Base-by-base conservation (phyloP, 2,888 invertebrate genomes). In the Theretra japonica region DNA sequence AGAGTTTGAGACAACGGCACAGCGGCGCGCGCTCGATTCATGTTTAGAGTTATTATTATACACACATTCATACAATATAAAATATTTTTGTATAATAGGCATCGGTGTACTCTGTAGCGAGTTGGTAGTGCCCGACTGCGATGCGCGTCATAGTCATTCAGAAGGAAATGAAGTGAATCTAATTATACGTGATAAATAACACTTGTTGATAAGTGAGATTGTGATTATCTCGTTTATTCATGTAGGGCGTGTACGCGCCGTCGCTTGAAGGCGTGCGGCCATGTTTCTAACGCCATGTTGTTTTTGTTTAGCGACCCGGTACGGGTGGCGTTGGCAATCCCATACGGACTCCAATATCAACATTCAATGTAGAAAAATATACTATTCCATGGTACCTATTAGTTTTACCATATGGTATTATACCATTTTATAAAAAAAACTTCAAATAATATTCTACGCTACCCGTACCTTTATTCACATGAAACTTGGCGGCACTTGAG, bases 61-160 rank as follows among this genome's bases (percentile, higher is more conserved):
- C 89, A 92, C 91, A 88, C 90, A 90, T 90, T 90, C 89, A 89
- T 87, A 86, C 84, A 79, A 79, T 91, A 91, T 91, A 90, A 89
- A 89, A 91, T 93, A 94, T 94, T 94, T 94, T 94, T 94, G 89
- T 94, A 94, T 92, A 88, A 87, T 90, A 93, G 91, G 90, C 88
- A 88, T 89, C 90, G 87, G 89, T 93, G 93, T 93, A 93, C 85
- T 90, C 90, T 82, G 91, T 93, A 94, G 92, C 82, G 83, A 89
- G 90, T 91, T 90, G 91, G 88, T 93, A 68, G 33, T 28, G 72
- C 72, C 50, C 72, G 69, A 53, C 69, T 74, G 76, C 77, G 74
- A 76, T 76, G 74, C 15, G 41, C 41, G 17, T 30, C 30, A 30
- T n/a, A 4, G 15, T 41, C 41, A 33, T 60, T 60, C 7, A 25